Conservation (phyloP, 2,113 vertebrate species). For the Colaptes auratus region DNA sequence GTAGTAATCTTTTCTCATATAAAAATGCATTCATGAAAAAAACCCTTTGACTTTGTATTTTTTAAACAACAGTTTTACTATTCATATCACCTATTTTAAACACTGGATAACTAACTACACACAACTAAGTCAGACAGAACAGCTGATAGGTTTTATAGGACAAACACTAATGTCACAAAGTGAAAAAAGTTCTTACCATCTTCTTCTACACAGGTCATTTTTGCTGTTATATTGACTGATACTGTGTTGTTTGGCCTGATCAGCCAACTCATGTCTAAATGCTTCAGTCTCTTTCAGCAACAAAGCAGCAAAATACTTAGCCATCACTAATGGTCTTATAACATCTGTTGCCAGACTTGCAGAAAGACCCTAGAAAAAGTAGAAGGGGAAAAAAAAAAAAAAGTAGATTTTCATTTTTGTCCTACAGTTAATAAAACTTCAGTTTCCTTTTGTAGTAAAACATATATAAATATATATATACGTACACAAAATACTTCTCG, state of each 20-base stretch:
- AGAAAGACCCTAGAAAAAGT: constrained; percentile 52
- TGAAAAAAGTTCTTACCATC: constrained; percentile 53
- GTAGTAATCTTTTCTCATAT: neutral
- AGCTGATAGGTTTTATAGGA: neutral
- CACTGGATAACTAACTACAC: neutral
- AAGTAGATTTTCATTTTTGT: neutral
- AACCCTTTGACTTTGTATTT: neutral
- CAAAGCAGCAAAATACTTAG: constrained; percentile 74
- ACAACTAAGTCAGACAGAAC: neutral
- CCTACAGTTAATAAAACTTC: neutral
- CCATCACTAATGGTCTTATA: constrained; percentile 72
- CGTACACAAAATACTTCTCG: neutral
- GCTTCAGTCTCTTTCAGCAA: constrained; percentile 70
- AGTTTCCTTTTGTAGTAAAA: neutral
- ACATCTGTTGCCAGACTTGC: constrained; percentile 69
- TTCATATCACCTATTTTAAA: neutral
- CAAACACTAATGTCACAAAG: neutral
- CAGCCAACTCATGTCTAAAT: constrained; percentile 64
- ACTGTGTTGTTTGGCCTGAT: constrained; percentile 68
- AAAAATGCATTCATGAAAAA: neutral
- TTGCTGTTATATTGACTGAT: constrained; percentile 72
- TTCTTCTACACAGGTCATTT: constrained; percentile 75
- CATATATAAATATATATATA: neutral
- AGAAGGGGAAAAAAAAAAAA: neutral
- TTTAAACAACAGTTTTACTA: neutral